A percentile compares a stretch with the other conserved stretches of the same genome.
These are phyloP conservation scores for Gymnocephalus cernua DNA, from an alignment of 2,113 vertebrate species.

Conservation along the genomic window DNA sequence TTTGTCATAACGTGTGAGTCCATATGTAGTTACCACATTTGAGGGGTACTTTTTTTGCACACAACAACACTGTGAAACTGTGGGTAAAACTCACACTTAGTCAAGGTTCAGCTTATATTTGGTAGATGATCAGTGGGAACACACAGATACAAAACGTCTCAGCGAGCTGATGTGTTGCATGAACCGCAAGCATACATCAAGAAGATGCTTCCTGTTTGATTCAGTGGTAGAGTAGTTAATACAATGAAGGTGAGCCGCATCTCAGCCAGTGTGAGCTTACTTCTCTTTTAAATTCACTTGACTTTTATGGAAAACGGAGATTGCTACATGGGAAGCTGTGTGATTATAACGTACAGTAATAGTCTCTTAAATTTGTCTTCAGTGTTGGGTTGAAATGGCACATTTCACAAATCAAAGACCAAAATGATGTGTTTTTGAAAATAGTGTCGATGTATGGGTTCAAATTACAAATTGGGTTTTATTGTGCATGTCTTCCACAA, in stretches of 20 bases:
- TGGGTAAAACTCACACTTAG: neutral
- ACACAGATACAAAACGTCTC: neutral
- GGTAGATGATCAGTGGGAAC: neutral
- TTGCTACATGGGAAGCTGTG: neutral
- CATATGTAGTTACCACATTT: neutral
- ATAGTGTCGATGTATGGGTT: neutral
- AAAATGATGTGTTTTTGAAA: neutral
- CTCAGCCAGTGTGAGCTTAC: neutral
- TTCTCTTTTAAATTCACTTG: neutral
- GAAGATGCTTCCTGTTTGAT: neutral
- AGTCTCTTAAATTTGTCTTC: neutral
- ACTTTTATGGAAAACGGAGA: neutral
- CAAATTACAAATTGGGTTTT: neutral
- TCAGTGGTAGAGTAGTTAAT: neutral
- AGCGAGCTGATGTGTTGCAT: neutral
- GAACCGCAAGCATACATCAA: neutral
- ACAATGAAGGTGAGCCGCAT: neutral
- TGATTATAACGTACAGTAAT: neutral
- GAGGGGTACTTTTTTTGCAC: neutral
- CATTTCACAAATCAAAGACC: neutral
- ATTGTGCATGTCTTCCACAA: neutral
- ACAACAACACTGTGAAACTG: too few species aligned
- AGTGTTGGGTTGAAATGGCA: neutral
- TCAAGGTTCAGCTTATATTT: neutral
- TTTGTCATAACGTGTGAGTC: too few species aligned